These are phyloP conservation scores for Sylvietta virens DNA, from an alignment of 2,113 vertebrate species.

Conservation along the genomic window DNA sequence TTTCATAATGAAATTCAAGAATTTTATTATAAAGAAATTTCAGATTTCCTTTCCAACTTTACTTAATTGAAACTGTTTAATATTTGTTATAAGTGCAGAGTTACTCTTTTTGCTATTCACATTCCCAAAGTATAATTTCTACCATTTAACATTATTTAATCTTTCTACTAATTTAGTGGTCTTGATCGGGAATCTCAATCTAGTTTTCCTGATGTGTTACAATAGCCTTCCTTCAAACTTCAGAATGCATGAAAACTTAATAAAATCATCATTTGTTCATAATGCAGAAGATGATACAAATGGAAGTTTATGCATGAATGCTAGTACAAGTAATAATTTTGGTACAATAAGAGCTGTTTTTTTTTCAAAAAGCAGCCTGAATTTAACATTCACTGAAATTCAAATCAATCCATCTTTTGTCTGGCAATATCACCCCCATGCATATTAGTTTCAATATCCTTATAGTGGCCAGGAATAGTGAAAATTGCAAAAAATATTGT, in stretches of 20 bases:
- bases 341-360: neutral
- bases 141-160: neutral
- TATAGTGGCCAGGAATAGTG: neutral
- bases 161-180: neutral
- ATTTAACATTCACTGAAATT: neutral
- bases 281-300: neutral
- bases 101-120: neutral
- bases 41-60: neutral
- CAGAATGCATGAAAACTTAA: neutral
- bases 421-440: neutral
- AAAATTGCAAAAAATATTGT: neutral
- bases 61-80: neutral
- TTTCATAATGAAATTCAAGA: neutral
- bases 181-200: neutral
- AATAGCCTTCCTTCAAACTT: neutral
- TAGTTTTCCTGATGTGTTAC: neutral
- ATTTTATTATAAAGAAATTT: neutral
- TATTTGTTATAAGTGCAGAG: neutral
- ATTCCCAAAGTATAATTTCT: neutral
- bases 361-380: rapidly evolving
- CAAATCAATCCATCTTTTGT: neutral
- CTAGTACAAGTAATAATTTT: neutral
- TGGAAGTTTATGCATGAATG: neutral
- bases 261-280: neutral
- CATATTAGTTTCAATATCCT: neutral